Conservation (phyloP, 1,140 invertebrate species). For the Pissodes strobi region DNA sequence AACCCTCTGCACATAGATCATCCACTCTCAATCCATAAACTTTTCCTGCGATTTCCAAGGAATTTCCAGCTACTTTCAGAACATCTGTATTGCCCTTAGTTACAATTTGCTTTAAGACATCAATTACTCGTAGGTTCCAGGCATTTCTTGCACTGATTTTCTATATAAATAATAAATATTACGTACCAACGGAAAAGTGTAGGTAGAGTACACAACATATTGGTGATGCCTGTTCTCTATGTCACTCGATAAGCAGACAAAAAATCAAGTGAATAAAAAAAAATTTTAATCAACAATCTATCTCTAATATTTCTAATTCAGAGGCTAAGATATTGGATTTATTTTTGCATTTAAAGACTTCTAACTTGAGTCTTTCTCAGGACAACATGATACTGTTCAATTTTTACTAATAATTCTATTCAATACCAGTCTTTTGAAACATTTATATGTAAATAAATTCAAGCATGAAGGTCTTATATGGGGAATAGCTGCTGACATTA, state of each 20-base stretch:
- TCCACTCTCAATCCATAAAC: constrained; percentile 84
- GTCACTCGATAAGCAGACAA: not conserved
- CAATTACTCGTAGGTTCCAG: constrained; percentile 81
- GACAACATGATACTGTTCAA: too few species aligned
- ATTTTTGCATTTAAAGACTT: too few species aligned
- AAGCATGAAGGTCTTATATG: not conserved
- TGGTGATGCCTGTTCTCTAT: too few species aligned
- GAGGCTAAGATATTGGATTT: too few species aligned
- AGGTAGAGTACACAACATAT: too few species aligned
- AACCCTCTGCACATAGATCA: constrained; percentile 73
- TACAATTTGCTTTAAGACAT: constrained; percentile 70
- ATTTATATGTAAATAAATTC: not conserved
- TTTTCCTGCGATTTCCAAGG: constrained; percentile 80
- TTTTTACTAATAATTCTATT: too few species aligned
- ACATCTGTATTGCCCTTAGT: constrained; percentile 63
- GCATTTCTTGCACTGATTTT: constrained; percentile 87
- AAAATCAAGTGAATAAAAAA: too few species aligned
- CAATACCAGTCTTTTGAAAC: not conserved
- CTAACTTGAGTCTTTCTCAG: too few species aligned
- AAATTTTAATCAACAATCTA: too few species aligned
- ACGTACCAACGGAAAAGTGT: too few species aligned
- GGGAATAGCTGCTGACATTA: not conserved
- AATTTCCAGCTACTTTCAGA: constrained; percentile 75
- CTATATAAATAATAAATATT: too few species aligned
- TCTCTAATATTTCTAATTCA: too few species aligned